These are phyloP conservation scores for Ephestia elutella DNA, from an alignment of 1,140 invertebrate species.

Conservation along the genomic window DNA sequence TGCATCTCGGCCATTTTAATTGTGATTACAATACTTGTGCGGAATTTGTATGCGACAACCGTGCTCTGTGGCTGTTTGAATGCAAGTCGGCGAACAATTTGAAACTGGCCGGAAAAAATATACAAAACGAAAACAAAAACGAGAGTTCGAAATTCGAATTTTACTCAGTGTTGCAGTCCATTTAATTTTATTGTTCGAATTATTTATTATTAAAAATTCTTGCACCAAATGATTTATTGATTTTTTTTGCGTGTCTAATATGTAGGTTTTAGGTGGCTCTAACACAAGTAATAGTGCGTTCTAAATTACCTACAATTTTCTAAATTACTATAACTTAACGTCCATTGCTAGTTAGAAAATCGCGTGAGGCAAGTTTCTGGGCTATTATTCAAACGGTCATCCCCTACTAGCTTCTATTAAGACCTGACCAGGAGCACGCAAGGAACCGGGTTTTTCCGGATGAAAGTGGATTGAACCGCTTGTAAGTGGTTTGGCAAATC, in stretches of 20 bases:
- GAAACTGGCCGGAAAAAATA: not conserved
- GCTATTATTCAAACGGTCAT: slow-evolving; percentile 17
- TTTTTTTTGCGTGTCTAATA: too few species aligned
- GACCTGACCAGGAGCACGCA: slow-evolving; percentile 19
- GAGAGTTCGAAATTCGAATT: not conserved
- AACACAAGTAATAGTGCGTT: not conserved
- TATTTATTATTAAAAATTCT: too few species aligned
- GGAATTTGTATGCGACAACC: slow-evolving; percentile 23
- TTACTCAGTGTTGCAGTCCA: not conserved
- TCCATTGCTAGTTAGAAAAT: slow-evolving; percentile 3
- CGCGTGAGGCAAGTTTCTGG: slow-evolving; percentile 7
- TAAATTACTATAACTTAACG: not conserved
- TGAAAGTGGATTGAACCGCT: slow-evolving; percentile 24
- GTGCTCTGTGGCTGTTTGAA: slow-evolving; percentile 9
- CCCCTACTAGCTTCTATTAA: slow-evolving; percentile 13
- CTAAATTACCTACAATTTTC: not conserved
- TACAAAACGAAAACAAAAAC: not conserved
- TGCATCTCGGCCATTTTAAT: slow-evolving; percentile 29
- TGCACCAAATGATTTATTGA: too few species aligned
- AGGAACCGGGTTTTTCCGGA: slow-evolving; percentile 23
- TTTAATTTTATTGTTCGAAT: not conserved
- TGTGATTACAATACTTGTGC: slow-evolving; percentile 21
- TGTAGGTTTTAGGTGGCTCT: not conserved
- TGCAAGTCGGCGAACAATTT: not conserved
- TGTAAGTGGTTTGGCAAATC: slow-evolving; percentile 13